phyloP scores from a whole-genome alignment of 2,113 vertebrate genomes.

The Oryctolagus cuniculus region DNA sequence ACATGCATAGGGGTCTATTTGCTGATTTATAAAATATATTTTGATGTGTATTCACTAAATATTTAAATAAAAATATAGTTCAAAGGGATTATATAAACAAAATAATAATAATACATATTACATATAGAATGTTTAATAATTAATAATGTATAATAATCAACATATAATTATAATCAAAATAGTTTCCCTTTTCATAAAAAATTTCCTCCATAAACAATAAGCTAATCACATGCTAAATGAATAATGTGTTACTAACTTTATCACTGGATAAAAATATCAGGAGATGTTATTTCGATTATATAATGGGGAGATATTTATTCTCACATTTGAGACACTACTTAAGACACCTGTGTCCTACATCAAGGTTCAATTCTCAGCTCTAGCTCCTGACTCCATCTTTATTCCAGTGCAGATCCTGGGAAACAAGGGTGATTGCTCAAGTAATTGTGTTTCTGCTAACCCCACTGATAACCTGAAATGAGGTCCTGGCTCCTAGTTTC shows the following conservation, averaged over 20 bases:
- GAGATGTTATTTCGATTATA: neutral
- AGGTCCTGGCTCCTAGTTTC: too few relatives aligned
- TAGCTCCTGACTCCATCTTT: too few relatives aligned
- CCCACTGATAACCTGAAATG: too few relatives aligned
- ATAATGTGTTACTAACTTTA: slow-evolving; percentile 17
- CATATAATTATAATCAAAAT: slow-evolving; percentile 6
- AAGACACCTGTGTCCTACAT: too few relatives aligned
- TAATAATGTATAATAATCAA: neutral
- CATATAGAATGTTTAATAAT: neutral
- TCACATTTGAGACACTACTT: too few relatives aligned
- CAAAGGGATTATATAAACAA: neutral
- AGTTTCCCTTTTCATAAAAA: neutral
- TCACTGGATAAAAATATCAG: neutral
- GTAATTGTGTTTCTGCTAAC: too few relatives aligned
- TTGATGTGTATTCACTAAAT: neutral
- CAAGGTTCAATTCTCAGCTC: too few relatives aligned
- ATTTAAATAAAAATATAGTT: slow-evolving; percentile 55
- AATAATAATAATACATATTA: neutral
- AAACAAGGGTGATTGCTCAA: too few relatives aligned
- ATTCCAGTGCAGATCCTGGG: too few relatives aligned
- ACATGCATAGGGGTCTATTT: slow-evolving; percentile 49
- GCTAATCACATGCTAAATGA: neutral
- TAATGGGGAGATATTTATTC: too few relatives aligned
- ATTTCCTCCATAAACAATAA: slow-evolving; percentile 34
- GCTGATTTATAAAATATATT: slow-evolving; percentile 2